A percentile compares a stretch with the other conserved stretches of the same genome.
Conservation (phyloP, 2,888 invertebrate species). For the Mythimna lalbum region DNA sequence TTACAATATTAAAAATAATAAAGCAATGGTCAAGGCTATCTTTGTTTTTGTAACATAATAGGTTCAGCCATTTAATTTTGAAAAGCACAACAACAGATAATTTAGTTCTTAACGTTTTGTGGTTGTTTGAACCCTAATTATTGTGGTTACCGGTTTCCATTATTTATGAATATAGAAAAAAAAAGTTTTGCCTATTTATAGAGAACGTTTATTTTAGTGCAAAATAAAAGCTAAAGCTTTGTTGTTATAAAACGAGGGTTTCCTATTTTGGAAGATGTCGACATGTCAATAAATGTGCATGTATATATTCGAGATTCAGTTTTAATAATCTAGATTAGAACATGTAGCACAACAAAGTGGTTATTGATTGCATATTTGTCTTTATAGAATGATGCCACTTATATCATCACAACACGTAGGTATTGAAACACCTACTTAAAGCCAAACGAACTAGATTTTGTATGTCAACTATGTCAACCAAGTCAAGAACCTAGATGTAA, state of each 20-base stretch:
- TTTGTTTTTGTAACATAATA: background rate
- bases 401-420: conserved; percentile 48
- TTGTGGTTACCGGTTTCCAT: background rate
- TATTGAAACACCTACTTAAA: conserved; percentile 56
- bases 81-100: background rate
- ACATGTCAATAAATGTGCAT: background rate
- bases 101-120: background rate
- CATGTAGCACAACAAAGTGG: conserved; percentile 27
- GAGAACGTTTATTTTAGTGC: background rate
- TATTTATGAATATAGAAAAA: background rate
- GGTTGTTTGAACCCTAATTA: background rate
- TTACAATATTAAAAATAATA: background rate
- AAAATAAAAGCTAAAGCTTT: background rate
- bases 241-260: background rate
- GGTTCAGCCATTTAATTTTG: background rate
- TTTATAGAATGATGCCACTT: conserved; percentile 34
- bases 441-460: conserved; percentile 63
- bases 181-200: background rate
- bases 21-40: background rate
- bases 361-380: conserved; percentile 29
- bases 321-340: conserved; percentile 20
- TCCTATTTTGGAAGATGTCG: background rate
- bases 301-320: conserved; percentile 16
- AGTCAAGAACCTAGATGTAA: conserved; percentile 71
- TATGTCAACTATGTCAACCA: conserved; percentile 69